Evolutionary conservation across 2,113 vertebrate genomes (phyloP).

Genomic region (Calyptomena viridis): DNA sequence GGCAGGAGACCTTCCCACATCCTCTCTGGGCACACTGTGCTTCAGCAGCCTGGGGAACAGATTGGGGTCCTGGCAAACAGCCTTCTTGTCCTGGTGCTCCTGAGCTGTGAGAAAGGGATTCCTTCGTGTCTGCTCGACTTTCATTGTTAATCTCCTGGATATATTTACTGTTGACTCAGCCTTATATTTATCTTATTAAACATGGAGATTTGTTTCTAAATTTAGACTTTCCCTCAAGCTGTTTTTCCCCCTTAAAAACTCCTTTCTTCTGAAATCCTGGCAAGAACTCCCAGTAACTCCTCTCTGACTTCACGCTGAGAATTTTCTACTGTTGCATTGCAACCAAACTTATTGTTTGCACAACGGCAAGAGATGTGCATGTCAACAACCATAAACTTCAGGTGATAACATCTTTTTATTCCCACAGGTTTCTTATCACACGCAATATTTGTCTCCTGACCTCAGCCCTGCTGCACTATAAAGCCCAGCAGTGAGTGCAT

Average conservation of each 20-base stretch:
- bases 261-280: not conserved
- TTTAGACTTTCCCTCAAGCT: slow-evolving; percentile 13
- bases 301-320: not conserved
- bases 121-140: not conserved
- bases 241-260: slow-evolving; percentile 3
- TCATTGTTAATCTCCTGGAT: slow-evolving; percentile 11
- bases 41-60: not conserved
- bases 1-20: not conserved
- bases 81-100: not conserved
- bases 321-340: not conserved
- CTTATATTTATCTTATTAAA: slow-evolving; percentile 3
- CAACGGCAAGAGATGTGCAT: not conserved
- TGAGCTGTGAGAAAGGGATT: not conserved
- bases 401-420: not conserved
- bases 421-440: not conserved
- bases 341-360: not conserved
- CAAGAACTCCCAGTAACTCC: not conserved
- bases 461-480: not conserved
- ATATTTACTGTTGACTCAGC: slow-evolving; percentile 34
- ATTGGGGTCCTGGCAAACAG: not conserved
- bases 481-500: not conserved
- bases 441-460: not conserved
- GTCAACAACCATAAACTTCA: not conserved
- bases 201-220: slow-evolving; percentile 22
- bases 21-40: not conserved